Base-by-base conservation (phyloP, 2,888 invertebrate species). In the Lissocephala sabroskyi region DNA sequence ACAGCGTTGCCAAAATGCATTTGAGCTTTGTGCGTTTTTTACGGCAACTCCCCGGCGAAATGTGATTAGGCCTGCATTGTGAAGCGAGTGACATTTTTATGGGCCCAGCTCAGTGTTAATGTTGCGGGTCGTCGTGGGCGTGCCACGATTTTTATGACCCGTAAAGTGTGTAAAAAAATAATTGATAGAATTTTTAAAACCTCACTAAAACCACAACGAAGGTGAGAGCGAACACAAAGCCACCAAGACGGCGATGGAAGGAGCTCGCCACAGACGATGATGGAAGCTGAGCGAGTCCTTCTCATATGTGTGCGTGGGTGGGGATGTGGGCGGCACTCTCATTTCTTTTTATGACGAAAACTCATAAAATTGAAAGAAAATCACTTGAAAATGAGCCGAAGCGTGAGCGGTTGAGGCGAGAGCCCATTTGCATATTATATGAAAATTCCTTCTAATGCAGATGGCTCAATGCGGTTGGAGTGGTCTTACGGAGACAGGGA, bases 141-240 rank as follows among this genome's bases (percentile, higher is more conserved):
- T 39, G 41, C n/a, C n/a, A 41, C 33, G 18, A 39, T 54, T 59
- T 67, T 75, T 64, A 75, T 62, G 56, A 17, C 26, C 41, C 48
- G 60, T 73, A 71, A 78, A 68, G 16, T 16, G 59, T 54, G 58
- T 60, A 53, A 48, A 60, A 64, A 56, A 58, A 59, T 78, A 78
- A 78, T 79, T 78, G 79, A 79, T 78, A 73, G 79, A 65, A 73
- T 70, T 78, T 73, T 79, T 62, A 64, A 74, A 56, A 56, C 53
- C 56, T 16, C 50, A 47, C 62, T 41, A 56, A 54, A 55, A 59
- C 41, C 62, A 55, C 50, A 55, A 30, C 33, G 42, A 44, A 33
- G 18, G 41, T 35, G 29, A 16, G n/a, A 41, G 29, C 29, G 32
- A n/a, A n/a, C n/a, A 33, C 39, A 23, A 23, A 23, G 23, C 23